Evolutionary conservation across 2,113 vertebrate genomes (phyloP), one percentile per base, ranked within the genome.

Genomic region (Pygoscelis antarcticus): DNA sequence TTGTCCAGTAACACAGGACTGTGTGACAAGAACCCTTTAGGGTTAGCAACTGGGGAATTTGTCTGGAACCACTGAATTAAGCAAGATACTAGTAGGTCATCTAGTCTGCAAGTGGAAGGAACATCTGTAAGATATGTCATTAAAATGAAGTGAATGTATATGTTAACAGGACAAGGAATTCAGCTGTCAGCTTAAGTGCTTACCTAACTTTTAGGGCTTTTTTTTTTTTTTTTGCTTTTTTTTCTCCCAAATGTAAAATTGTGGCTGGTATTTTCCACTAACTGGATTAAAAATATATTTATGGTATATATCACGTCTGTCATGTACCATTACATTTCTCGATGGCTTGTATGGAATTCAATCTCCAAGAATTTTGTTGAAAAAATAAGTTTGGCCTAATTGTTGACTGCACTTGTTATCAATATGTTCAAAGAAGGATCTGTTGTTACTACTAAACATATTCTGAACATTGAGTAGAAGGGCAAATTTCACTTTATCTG

Each of bases 401-500:
- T 75, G 9, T 52, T 90, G 57, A 36, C 36, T 40, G 22, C 8
- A 15, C 4, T 91, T 75, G 10, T 71, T 85, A 55, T 72, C 38
- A 34, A 11, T 40, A 19, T 2, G 1, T 66, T 91, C 42, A 90
- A 86, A 69, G 29, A 77, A 30, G 7, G 3, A 6, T 89, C 26
- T 38, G 13, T 14, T 71, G 9, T 51, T 88, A 40, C 49, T 74
- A 88, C 26, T 86, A 77, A 91, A 70, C 32, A n/a, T 79, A 77
- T 88, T 81, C 71, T 61, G 60, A 76, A 77, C 17, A 72, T 7
- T 29, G 30, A 83, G 26, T 13, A 77, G 87, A 96, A 96, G 71
- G 87, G 74, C 72, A 96, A 91, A 61, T 92, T 94, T 92, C 75
- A 66, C 42, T 90, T 93, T 58, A 66, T 86, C 29, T 81, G 55